phyloP scores from a whole-genome alignment of 2,797 vertebrate genomes.

The Squalus acanthias region DNA sequence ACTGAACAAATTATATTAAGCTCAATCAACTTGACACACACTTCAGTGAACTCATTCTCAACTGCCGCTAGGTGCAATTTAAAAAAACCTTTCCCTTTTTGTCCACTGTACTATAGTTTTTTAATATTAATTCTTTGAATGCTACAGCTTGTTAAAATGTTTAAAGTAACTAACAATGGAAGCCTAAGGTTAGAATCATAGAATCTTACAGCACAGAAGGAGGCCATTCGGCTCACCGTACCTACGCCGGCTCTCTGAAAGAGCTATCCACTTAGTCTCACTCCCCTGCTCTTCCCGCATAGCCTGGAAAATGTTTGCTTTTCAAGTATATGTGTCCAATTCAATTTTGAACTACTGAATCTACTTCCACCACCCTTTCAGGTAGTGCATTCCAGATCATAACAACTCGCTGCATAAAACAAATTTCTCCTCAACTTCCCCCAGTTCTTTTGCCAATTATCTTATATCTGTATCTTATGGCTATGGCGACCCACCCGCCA shows the following conservation, averaged over 20 bases:
- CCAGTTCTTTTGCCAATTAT: neutral
- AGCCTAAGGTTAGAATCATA: neutral
- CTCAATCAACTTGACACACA: constrained; percentile 5
- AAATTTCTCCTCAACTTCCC: neutral
- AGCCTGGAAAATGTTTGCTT: neutral
- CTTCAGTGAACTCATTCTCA: neutral
- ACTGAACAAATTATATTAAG: neutral
- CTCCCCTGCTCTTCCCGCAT: neutral
- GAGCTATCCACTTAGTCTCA: neutral
- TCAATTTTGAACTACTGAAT: neutral
- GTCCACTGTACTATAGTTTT: too few relatives aligned
- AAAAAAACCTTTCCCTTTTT: neutral
- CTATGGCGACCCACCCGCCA: neutral
- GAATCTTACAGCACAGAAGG: neutral
- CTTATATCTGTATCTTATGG: neutral
- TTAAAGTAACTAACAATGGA: neutral
- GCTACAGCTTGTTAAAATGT: neutral
- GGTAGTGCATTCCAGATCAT: neutral
- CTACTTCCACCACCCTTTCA: neutral
- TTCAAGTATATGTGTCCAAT: neutral
- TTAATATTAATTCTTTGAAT: neutral
- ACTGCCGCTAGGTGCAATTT: neutral
- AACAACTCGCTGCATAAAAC: neutral
- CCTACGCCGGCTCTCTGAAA: neutral
- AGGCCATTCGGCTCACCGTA: too few relatives aligned